A percentile compares a stretch with the other conserved stretches of the same genome.
Evolutionary conservation across 2,113 vertebrate species (phyloP).

Genomic region (Calidris pugnax): DNA sequence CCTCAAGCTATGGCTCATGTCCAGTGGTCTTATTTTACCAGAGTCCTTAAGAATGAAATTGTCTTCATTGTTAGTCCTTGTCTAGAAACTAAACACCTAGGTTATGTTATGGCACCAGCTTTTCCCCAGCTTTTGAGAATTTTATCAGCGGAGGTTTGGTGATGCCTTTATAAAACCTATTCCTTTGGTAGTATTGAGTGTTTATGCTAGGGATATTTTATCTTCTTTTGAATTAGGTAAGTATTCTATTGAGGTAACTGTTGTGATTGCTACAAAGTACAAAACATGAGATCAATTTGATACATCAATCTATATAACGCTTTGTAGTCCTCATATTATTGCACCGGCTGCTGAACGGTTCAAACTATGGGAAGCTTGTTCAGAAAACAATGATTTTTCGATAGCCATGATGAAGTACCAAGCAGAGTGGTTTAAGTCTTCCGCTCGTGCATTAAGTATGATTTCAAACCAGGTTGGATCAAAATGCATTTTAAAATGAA

Average conservation of each 20-base stretch:
- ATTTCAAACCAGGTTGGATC: background rate
- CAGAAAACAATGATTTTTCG: background rate
- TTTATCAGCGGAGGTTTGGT: background rate
- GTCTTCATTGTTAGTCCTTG: background rate
- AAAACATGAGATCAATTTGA: background rate
- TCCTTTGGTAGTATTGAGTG: background rate
- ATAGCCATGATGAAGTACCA: background rate
- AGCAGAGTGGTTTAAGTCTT: background rate
- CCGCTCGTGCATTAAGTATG: background rate
- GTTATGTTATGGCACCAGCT: background rate
- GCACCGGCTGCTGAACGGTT: background rate
- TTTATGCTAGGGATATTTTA: background rate
- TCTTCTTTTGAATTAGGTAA: background rate
- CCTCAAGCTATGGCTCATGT: background rate
- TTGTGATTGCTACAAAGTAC: background rate
- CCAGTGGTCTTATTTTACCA: background rate
- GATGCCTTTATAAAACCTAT: background rate
- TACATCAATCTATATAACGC: background rate
- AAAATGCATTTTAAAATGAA: conserved; percentile 31
- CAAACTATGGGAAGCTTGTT: background rate
- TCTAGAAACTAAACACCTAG: background rate
- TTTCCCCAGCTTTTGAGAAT: background rate
- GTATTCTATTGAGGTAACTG: background rate
- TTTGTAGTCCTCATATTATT: background rate
- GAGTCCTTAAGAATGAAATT: background rate